phyloP scores from a whole-genome alignment of 2,797 vertebrate species.

The Dallia pectoralis region DNA sequence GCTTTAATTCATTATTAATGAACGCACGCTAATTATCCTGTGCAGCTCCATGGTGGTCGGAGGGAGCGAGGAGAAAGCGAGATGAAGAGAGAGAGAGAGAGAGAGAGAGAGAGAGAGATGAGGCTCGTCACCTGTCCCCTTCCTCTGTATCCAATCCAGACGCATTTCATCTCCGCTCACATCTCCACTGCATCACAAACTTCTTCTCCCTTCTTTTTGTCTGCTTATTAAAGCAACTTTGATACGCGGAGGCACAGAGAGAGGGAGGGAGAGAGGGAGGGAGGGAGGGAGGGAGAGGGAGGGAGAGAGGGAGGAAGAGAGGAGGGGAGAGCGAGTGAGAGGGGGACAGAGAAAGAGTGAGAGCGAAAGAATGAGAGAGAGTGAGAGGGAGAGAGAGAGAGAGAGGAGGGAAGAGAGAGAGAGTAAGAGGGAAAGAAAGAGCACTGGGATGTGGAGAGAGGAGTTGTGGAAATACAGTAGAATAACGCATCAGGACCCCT shows the following conservation, averaged over 20 bases:
- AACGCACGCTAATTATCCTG: slow-evolving; percentile 72
- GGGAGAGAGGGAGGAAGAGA: not conserved
- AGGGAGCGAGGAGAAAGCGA: slow-evolving; percentile 15
- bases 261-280: slow-evolving; percentile 1
- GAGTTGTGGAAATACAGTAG: slow-evolving; percentile 26
- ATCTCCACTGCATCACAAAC: slow-evolving; percentile 57
- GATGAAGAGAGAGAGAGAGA: slow-evolving; percentile 22
- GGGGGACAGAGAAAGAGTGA: too few relatives aligned
- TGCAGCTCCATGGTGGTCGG: slow-evolving; percentile 38
- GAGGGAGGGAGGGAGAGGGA: not conserved
- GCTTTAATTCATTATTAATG: slow-evolving; percentile 78
- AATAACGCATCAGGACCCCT: slow-evolving; percentile 51
- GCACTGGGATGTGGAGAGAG: too few relatives aligned
- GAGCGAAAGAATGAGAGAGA: too few relatives aligned
- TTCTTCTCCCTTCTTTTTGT: slow-evolving; percentile 52
- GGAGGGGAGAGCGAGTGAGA: slow-evolving; percentile 1
- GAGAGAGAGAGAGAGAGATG: slow-evolving; percentile 31
- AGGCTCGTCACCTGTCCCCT: slow-evolving; percentile 63
- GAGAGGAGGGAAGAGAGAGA: not conserved
- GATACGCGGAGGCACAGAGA: slow-evolving; percentile 41
- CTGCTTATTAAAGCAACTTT: slow-evolving; percentile 62
- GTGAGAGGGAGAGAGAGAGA: too few relatives aligned
- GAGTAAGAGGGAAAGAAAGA: not conserved
- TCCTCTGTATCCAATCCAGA: slow-evolving; percentile 50
- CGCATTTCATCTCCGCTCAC: slow-evolving; percentile 61